phyloP scores from a whole-genome alignment of 2,888 invertebrate species.

The Heliconius ethilla region DNA sequence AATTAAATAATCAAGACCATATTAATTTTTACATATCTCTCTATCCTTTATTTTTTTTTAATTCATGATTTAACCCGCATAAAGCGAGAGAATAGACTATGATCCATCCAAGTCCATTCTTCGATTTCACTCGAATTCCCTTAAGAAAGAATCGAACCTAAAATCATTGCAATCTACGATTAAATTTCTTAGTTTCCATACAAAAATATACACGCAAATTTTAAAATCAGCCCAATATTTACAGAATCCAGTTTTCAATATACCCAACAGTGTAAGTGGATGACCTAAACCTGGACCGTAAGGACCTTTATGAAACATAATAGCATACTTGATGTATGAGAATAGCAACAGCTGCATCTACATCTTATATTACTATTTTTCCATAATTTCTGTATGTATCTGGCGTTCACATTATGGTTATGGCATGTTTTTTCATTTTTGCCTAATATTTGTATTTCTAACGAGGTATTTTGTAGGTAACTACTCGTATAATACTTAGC shows the following conservation, averaged over 20 bases:
- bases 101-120: no score
- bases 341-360: slow-evolving; percentile 19
- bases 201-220: neutral
- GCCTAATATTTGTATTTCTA: neutral
- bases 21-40: no score
- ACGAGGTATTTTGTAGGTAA: neutral
- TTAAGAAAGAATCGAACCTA: no score
- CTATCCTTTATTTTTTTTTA: no score
- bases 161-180: neutral
- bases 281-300: slow-evolving; percentile 9
- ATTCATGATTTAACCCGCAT: no score
- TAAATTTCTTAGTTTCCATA: neutral
- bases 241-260: neutral
- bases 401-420: neutral
- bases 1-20: no score
- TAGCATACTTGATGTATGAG: slow-evolving; percentile 16
- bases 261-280: neutral
- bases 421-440: neutral
- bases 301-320: slow-evolving; percentile 18
- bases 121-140: no score
- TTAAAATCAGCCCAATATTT: neutral
- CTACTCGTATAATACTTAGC: neutral
- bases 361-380: slow-evolving; percentile 23
- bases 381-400: neutral
- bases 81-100: no score